Base-by-base conservation (phyloP, 2,888 invertebrate genomes). In the Cephus runcator region DNA sequence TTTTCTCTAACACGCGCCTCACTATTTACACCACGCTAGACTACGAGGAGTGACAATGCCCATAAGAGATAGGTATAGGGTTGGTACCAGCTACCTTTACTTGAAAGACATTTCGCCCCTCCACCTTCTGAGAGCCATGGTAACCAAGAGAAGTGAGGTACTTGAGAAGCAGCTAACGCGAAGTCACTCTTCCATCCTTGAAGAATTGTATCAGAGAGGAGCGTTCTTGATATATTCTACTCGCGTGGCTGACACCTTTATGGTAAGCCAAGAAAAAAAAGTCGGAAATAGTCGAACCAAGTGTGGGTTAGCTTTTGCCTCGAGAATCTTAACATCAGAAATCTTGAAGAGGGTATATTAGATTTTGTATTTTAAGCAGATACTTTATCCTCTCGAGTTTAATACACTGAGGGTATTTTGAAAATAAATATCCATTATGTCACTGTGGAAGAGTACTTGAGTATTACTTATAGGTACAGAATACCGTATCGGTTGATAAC, bases 1-100 rank as follows among this genome's bases (percentile, higher is more conserved):
- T 82, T 80, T 82, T 81, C 77, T 75, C 23, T 15, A 56, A 56
- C 40, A 76, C 77, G 56, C 40, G 71, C 71, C 71, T 30, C 31
- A 33, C 71, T 71, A 71, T 71, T 71, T 71, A 33, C 71, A 71
- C 71, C 40, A 23, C 40, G 23, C 40, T 56, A 56, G 40, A 56
- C 40, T 56, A 56, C 40, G 40, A 56, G 40, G 40, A 56, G 40
- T 56, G 40, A 56, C 40, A 56, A 56, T 56, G 15, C 40, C 40
- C 40, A 56, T 23, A 56, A 15, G 9, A 56, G 40, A 56, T 56
- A 56, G 40, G 40, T 56, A 56, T 56, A 23, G 23, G 15, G 40
- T 56, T 56, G 9, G 40, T 56, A 56, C 40, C 23, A 56, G 40
- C 40, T 56, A 56, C 23, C 40, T 56, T 23, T 23, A 23, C 40